Base-by-base conservation (phyloP, 2,888 invertebrate species). In the Saturnia pavonia region DNA sequence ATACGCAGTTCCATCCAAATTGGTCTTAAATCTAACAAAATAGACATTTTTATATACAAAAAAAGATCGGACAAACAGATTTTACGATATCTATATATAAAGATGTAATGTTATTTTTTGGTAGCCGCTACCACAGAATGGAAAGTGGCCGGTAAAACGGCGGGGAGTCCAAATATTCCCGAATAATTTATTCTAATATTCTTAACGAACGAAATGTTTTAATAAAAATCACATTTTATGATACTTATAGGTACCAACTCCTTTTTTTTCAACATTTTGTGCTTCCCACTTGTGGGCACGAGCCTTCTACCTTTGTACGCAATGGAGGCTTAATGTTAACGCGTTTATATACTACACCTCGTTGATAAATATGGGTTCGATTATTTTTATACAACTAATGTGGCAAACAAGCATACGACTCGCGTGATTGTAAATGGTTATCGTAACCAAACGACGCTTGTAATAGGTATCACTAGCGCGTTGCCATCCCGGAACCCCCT, bases 1-100 rank as follows among this genome's bases (percentile, higher is more conserved):
- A 65, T 65, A n/a, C 19, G 7, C 65, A 9, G n/a, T 22, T 19
- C 65, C n/a, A 34, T 65, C 40, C n/a, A 65, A 66, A 66, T 65
- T 19, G 65, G 42, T 65, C 69, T 67, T 72, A 72, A 69, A 69
- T 72, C 67, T 67, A 70, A 72, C 70, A 67, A 72, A 72, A 72
- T 67, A 67, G 72, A 69, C 72, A 69, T 72, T 70, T 72, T 72
- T 68, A 70, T 68, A 42, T 16, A 40, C 42, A 25, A 60, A 60
- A 60, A 54, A 54, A 54, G 67, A 67, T 34, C 54, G 70, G 66
- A 42, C 51, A 66, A 43, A 70, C 65, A 22, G 43, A 67, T 67
- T 67, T 51, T 65, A 65, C 40, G 65, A 65, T 65, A 65, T n/a
- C 19, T 65, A 40, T 65, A 65, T 40, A 65, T 65, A 65, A 65